Base-by-base conservation (phyloP, 2,797 vertebrate species). In the Helicolenus hilgendorfi region DNA sequence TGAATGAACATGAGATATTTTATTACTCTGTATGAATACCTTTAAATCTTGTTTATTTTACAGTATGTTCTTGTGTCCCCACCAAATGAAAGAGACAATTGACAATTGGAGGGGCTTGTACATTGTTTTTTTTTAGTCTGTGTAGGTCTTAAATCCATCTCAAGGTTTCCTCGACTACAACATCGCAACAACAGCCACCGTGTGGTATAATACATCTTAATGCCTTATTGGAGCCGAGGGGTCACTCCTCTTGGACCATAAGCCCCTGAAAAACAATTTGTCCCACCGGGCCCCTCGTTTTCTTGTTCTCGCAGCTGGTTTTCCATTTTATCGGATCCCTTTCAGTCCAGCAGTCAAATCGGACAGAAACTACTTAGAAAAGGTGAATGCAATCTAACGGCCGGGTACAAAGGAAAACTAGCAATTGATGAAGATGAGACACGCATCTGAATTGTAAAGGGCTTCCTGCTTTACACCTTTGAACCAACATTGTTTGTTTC, bases 211-310 rank as follows among this genome's bases (percentile, higher is more conserved):
- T 29, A 33, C 41, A 76, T 83, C 80, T 24, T 58, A 72, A 62
- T 45, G 80, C 49, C 14, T 63, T 62, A 75, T 63, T 83, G 67
- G 41, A 86, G 72, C 27, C 10, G 55, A 62, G 53, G 62, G 72
- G 79, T 86, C 71, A 67, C 45, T 75, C 31, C 2, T 1, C 26
- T 58, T 14, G 27, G 75, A 83, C 77, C 45, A 22, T 0, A 60
- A 41, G 45, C 64, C 62, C 71, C 79, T 56, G 38, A 74, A 86
- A 78, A 55, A 76, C 74, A 64, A 77, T 82, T 86, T 77, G 65
- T 81, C 59, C 41, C 15, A 18, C 45, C 27, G n/a, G 27, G 68
- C 67, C 9, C 1, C 11, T 45, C 68, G 45, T 60, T 77, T 35
- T 74, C 4, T 14, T 49, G 15, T 79, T 85, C 73, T 72, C 53